phyloP scores from a whole-genome alignment of 2,888 invertebrate genomes.

The Himalopsyche tibetana region DNA sequence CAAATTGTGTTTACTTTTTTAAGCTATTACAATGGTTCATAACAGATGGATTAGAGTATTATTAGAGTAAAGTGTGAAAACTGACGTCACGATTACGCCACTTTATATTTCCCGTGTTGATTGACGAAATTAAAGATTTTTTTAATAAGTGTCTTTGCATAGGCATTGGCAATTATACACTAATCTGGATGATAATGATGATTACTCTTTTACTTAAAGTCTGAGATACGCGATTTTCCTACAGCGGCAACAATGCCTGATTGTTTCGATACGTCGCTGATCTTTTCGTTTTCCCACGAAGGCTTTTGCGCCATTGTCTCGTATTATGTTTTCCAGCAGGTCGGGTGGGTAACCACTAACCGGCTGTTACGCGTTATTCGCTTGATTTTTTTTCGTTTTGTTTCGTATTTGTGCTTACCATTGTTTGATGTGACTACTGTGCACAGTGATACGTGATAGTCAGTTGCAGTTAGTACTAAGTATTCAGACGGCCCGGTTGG shows the following conservation, averaged over 20 bases:
- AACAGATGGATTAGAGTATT: too few species aligned
- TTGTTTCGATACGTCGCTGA: slow-evolving; percentile 26
- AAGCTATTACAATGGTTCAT: too few species aligned
- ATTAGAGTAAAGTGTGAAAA: too few species aligned
- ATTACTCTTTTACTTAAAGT: slow-evolving; percentile 17
- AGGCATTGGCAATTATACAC: too few species aligned
- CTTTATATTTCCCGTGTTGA: too few species aligned
- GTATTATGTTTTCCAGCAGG: slow-evolving; percentile 20
- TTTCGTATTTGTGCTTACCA: slow-evolving; percentile 22
- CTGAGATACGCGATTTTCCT: slow-evolving; percentile 32
- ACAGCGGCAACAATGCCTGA: slow-evolving; percentile 9
- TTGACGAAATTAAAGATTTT: too few species aligned
- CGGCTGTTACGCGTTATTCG: slow-evolving; percentile 43
- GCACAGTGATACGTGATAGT: slow-evolving; percentile 27
- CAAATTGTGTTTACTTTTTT: too few species aligned
- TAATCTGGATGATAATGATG: not conserved
- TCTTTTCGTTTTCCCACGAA: slow-evolving; percentile 35
- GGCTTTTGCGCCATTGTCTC: slow-evolving; percentile 30
- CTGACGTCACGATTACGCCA: too few species aligned
- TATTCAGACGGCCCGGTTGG: slow-evolving; percentile 29
- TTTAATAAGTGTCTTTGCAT: too few species aligned
- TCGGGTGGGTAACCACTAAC: slow-evolving; percentile 35
- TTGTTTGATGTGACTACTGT: slow-evolving; percentile 29
- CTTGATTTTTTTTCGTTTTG: not conserved
- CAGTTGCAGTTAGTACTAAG: slow-evolving; percentile 2